Conservation (phyloP, 2,113 vertebrate species). For the Pomatostomus ruficeps region DNA sequence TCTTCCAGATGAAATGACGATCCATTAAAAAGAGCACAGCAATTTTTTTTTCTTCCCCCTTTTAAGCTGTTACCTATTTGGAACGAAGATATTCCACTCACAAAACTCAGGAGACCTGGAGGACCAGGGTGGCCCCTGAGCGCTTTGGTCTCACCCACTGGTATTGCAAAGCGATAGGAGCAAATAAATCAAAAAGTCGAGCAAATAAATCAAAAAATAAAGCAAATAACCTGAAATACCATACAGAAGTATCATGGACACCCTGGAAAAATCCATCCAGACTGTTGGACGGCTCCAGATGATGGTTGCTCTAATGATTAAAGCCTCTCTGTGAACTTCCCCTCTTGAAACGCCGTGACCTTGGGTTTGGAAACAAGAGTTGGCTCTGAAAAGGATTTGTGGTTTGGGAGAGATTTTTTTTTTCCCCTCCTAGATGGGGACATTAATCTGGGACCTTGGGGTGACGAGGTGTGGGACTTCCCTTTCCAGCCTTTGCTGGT, state of each 20-base stretch:
- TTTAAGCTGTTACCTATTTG: not conserved
- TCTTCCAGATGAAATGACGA: not conserved
- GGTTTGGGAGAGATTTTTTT: not conserved
- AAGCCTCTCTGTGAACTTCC: not conserved
- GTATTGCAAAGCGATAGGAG: not conserved
- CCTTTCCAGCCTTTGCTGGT: not conserved
- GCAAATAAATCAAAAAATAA: not conserved
- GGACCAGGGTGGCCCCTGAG: not conserved
- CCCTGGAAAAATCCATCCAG: not conserved
- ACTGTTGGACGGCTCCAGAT: accelerated
- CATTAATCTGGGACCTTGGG: accelerated
- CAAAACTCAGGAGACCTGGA: not conserved
- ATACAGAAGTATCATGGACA: not conserved
- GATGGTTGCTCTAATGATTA: not conserved
- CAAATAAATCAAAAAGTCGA: not conserved
- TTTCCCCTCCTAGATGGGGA: not conserved
- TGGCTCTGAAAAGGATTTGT: not conserved
- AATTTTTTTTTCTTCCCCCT: not conserved
- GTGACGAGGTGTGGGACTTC: not conserved
- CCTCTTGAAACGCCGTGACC: accelerated
- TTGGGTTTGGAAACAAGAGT: not conserved
- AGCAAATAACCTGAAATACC: not conserved
- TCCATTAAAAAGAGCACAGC: not conserved
- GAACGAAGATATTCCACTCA: not conserved
- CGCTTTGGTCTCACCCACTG: not conserved